Evolutionary conservation across 2,888 invertebrate species (phyloP).

Genomic region (Tetheella fluctuosa): DNA sequence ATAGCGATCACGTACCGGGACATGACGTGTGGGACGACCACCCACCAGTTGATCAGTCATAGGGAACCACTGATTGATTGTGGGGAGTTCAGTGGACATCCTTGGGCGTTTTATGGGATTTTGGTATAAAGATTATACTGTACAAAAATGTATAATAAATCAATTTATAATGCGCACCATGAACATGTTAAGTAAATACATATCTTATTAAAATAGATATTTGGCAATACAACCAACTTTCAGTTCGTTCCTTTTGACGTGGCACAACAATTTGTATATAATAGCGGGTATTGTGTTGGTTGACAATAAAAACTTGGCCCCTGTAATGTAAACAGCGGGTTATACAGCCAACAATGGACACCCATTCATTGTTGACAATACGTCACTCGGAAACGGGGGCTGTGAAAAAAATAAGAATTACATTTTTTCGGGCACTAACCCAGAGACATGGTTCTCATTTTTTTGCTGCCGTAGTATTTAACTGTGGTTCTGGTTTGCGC

Average conservation of each 20-base stretch:
- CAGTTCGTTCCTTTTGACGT: not conserved
- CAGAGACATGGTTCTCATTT: constrained; percentile 16
- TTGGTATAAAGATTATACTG: too few species aligned
- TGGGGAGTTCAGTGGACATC: too few species aligned
- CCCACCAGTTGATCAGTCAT: too few species aligned
- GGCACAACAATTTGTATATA: constrained; percentile 28
- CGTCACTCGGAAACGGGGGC: constrained; percentile 6
- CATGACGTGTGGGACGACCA: too few species aligned
- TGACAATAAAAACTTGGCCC: constrained; percentile 36
- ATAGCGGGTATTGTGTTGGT: constrained; percentile 27
- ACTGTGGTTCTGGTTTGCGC: too few species aligned
- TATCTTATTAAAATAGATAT: not conserved
- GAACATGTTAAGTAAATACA: not conserved
- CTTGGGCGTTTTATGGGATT: too few species aligned
- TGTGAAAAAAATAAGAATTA: constrained; percentile 18
- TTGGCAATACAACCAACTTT: not conserved
- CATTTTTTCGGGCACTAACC: constrained; percentile 34
- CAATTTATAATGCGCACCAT: too few species aligned
- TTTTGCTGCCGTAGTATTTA: too few species aligned
- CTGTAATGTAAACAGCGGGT: constrained; percentile 31
- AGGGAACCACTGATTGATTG: too few species aligned
- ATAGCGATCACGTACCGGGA: too few species aligned
- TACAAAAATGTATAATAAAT: not conserved
- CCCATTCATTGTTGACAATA: not conserved
- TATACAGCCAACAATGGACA: constrained; percentile 18